Evolutionary conservation across 2,888 invertebrate genomes (phyloP), one percentile per base, ranked within the genome.

Genomic region (Parnassius mnemosyne): DNA sequence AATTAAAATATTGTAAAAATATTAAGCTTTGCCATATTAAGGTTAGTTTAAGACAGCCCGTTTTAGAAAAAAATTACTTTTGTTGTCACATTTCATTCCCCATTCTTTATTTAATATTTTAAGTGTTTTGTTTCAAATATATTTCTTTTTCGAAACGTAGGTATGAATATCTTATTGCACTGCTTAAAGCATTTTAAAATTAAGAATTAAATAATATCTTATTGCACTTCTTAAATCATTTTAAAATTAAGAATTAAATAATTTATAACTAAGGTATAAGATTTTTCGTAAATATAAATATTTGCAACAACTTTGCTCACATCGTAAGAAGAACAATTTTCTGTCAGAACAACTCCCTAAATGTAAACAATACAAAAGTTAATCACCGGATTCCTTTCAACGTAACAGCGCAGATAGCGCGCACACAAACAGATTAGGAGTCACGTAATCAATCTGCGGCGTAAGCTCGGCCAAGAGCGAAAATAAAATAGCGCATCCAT

Each of bases 371-470:
- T 10, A 49, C 16, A 13, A 49, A 13, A 50, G 60, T 60, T 56
- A 55, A 55, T 61, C 56, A 56, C 56, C 49, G 60, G 43, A 50
- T 41, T 52, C 51, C 25, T 11, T 49, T 41, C 25, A 42, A 55
- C 47, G 49, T 50, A 57, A 62, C 57, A 57, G 43, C 42, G 13
- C 51, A 57, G 61, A 57, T 61, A 57, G 34, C 16, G 43, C 41
- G 44, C 57, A 41, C 61, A 57, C 61, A 61, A 61, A 62, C 57
- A 62, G 61, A 62, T 62, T 62, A 62, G 53, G 53, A 62, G 61
- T 62, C 57, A 62, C 57, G 61, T 62, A 57, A 62, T 62, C 61
- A 62, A 62, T 62, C 61, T 53, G 42, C 53, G 46, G 25, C 42
- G 46, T 53, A 61, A 57, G 61, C 61, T 56, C 51, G 61, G 13